Base-by-base conservation (phyloP, 2,113 vertebrate genomes). In the Patagioenas fasciata region DNA sequence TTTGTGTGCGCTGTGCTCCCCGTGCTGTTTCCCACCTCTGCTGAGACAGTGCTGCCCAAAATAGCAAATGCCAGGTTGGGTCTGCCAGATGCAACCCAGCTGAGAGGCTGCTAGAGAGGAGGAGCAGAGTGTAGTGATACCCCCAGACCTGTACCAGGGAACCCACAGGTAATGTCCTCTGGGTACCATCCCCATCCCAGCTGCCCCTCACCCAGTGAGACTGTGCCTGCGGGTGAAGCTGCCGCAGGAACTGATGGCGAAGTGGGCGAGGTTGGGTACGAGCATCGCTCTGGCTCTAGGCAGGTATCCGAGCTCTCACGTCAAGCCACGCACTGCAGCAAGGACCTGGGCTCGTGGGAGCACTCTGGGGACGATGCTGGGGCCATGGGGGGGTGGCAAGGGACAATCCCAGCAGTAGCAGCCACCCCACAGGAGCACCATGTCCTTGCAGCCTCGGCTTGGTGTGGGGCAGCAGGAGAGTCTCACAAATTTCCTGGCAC, bases 231-330 rank as follows among this genome's bases (percentile, higher is more conserved):
- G 0, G 0, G 54, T 50, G 60, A 51, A 91, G 24, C 31, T 26
- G 7, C 44, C 0, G 1, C 32, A n/a, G 64, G 50, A 24, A 29
- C 10, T 0, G 0, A 8, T 17, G 58, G 50, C 18, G 38, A 72
- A 26, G 31, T 61, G 56, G 28, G 29, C 34, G 69, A 60, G 20
- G 44, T 47, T 60, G 69, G 64, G 73, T 47, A 10, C 0, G 3
- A 77, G 25, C 19, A 1, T 16, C 7, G 4, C 57, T 82, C 36
- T 58, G 67, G 51, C 26, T 15, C 31, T 34, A n/a, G 60, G 21
- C 6, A 0, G 5, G 29, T 47, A 15, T 70, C 60, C 0, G 0
- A 80, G 72, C 26, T 1, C 0, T 13, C 2, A 0, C 26, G n/a
- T 34, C 26, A 40, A 67, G 71, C n/a, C 1, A 4, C 21, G 13